Evolutionary conservation across 2,888 invertebrate genomes (phyloP), one percentile per base, ranked within the genome.

Genomic region (Caenorhabditis afra): DNA sequence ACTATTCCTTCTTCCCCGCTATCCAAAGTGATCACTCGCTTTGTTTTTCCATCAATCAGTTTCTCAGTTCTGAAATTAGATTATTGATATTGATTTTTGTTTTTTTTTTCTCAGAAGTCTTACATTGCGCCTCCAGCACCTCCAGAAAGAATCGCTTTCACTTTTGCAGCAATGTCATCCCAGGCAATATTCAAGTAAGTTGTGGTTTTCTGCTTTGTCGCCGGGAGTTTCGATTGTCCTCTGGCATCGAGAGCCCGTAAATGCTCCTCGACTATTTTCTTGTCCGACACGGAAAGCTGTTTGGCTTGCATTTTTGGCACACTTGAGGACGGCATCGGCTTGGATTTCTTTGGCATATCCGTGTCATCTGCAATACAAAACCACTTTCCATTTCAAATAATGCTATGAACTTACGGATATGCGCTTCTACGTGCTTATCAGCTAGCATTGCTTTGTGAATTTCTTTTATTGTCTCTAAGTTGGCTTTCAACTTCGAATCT

Each of bases 391-490:
- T 29, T 29, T 29, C 29, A 3, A 29, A 29, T 5, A 29, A 29
- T n/a, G n/a, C n/a, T 44, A 44, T 53, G 14, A 18, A 57, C 76
- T 57, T 37, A 76, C 76, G 67, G 37, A 79, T 79, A 55, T 79
- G 79, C 20, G 79, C 79, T 55, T 79, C 79, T 2, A 75, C 74
- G 44, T 75, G 68, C 37, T 79, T 79, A 44, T 79, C 79, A 45
- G 74, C 74, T 5, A 79, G n/a, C 74, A 79, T 79, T 7, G 79
- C 79, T n/a, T 70, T 75, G 29, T 79, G 79, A 1, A 79, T 79
- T 35, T 79, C 74, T n/a, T 75, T 68, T 1, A 79, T 79, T 7
- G 79, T 79, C 41, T 79, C 74, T 41, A 79, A 39, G 23, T 75
- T 75, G 0, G 68, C 74, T 50, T 74, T 75, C 0, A 65, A 3